Percentiles rank a stretch among this genome's conserved stretches.
Evolutionary conservation across 2,888 invertebrate genomes (phyloP).

Genomic region (Sympetrum striolatum): DNA sequence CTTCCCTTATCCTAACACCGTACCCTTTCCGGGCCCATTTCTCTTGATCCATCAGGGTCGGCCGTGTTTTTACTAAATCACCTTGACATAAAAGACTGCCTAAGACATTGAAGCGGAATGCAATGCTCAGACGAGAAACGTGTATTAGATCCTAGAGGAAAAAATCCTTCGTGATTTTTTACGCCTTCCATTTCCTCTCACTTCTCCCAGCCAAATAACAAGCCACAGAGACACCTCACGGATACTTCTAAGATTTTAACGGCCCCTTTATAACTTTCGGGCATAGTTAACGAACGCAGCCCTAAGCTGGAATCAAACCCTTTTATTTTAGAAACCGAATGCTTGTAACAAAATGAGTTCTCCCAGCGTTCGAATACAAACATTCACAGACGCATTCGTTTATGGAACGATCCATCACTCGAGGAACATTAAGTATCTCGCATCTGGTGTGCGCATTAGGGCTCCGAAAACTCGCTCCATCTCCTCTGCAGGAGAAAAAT

Average conservation of each 20-base stretch:
- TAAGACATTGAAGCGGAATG: neutral
- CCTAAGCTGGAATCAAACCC: neutral
- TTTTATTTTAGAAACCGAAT: neutral
- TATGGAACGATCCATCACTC: neutral
- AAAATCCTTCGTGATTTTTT: neutral
- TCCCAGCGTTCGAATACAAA: neutral
- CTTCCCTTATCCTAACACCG: neutral
- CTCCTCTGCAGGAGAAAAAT: no score
- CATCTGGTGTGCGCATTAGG: no score
- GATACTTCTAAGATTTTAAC: neutral
- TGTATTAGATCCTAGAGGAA: neutral
- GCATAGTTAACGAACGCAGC: neutral
- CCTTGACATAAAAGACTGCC: neutral
- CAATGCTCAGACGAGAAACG: neutral
- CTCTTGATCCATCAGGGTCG: neutral
- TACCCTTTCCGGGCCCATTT: neutral
- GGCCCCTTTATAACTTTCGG: neutral
- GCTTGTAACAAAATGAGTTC: neutral
- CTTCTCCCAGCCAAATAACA: neutral
- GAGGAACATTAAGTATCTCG: neutral
- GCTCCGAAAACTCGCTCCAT: no score
- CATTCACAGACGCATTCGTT: no score
- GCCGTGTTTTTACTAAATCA: neutral
- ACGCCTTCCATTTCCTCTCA: neutral
- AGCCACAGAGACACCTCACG: neutral